Evolutionary conservation across 1,140 invertebrate genomes (phyloP), one percentile per base, ranked within the genome.

Genomic region (Colletes gigas): DNA sequence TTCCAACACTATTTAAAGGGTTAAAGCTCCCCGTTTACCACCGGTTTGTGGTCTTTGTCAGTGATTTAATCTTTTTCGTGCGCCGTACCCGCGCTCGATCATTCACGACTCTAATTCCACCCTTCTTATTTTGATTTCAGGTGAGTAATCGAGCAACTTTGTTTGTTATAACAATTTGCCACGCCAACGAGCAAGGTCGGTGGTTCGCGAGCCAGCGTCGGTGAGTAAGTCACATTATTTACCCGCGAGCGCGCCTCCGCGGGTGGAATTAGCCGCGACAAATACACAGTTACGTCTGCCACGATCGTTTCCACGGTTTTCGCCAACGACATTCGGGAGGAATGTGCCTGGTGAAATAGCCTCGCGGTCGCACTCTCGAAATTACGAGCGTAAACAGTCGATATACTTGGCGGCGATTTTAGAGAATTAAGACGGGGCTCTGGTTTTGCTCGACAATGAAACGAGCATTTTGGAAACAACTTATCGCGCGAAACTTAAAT

Each of bases 341-440:
- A 68, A 60, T 66, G 8, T 8, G 12, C 41, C 17, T 12, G 55
- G 52, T 83, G 83, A 89, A 89, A 79, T 83, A 86, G 83, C 78
- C 82, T 62, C 50, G 73, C 39, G 66, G 44, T 60, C 74, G 74
- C 21, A 66, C 50, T 78, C 83, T 89, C 88, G 89, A 92, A 92
- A 88, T 92, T 93, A 92, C 84, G 89, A 91, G 85, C 81, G 88
- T 92, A 93, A 93, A 93, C 91, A 93, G 73, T 62, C 90, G 88
- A 91, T 92, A 91, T 87, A 90, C 83, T 89, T 83, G 85, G 83
- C 84, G 85, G 83, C 76, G 83, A 41, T 50, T 59, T 69, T 65
- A 57, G 59, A 68, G 76, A 87, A 85, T n/a, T 47, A 47, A 47
- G 44, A 9, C 2, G 44, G 44, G 44, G 44, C 44, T 47, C 44